phyloP scores from a whole-genome alignment of 2,888 invertebrate species.

The Perizoma affinitatum region DNA sequence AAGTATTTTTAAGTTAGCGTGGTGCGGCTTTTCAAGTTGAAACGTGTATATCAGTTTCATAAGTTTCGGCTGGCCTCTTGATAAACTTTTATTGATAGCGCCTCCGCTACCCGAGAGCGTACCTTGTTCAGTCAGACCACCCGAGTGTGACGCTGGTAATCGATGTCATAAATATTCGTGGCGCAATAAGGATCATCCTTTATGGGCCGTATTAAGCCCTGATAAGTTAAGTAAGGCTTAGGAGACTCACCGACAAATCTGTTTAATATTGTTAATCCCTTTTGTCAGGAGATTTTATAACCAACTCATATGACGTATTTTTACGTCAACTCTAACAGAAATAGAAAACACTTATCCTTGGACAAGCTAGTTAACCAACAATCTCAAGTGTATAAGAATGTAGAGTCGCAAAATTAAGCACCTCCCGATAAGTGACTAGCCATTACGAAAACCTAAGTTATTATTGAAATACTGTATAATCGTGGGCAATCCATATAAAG shows the following conservation, averaged over 20 bases:
- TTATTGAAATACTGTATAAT: constrained; percentile 36
- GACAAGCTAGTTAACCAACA: not conserved
- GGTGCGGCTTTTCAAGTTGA: constrained; percentile 45
- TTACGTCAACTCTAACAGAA: constrained; percentile 27
- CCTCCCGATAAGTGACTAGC: constrained; percentile 5
- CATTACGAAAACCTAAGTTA: constrained; percentile 29
- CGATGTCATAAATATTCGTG: constrained; percentile 72
- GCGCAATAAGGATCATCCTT: constrained; percentile 72
- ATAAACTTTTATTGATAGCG: constrained; percentile 66
- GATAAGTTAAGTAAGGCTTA: constrained; percentile 61
- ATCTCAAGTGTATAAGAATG: constrained; percentile 3
- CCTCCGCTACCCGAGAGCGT: constrained; percentile 50
- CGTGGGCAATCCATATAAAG: constrained; percentile 59
- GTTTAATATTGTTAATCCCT: constrained; percentile 57
- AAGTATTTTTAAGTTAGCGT: constrained; percentile 37
- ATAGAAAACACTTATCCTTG: constrained; percentile 2
- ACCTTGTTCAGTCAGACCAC: constrained; percentile 66
- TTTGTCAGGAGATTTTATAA: constrained; percentile 33
- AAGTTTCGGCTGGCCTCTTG: constrained; percentile 64
- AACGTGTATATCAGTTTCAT: constrained; percentile 58
- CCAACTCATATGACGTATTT: constrained; percentile 33
- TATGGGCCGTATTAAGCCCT: constrained; percentile 56
- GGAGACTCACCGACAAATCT: constrained; percentile 50
- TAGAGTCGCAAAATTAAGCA: constrained; percentile 5
- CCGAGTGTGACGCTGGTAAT: constrained; percentile 60